Conservation (phyloP, 2,113 vertebrate species). For the Atlantisia rogersi region DNA sequence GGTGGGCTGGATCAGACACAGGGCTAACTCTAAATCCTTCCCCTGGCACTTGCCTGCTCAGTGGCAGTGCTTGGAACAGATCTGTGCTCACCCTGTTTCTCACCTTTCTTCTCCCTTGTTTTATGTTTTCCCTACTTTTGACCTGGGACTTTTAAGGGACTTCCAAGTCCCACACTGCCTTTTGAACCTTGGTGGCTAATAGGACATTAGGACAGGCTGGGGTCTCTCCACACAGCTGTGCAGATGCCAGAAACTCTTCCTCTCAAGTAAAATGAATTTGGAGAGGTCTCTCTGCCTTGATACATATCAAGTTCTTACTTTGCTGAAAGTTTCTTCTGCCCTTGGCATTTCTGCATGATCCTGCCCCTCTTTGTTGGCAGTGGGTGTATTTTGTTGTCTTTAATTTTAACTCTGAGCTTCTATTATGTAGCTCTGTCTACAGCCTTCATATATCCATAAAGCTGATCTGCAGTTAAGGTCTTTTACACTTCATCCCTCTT, state of each 20-base stretch:
- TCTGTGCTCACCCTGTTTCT: not conserved
- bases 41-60: not conserved
- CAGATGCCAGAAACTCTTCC: not conserved
- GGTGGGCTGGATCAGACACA: not conserved
- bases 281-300: not conserved
- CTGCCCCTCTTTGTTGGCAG: not conserved
- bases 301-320: not conserved
- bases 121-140: not conserved
- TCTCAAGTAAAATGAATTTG: not conserved
- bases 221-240: not conserved
- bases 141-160: not conserved
- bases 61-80: not conserved
- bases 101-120: not conserved
- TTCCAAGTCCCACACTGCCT: not conserved
- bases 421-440: not conserved
- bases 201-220: not conserved
- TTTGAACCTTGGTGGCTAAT: fast-evolving
- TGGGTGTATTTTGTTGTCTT: not conserved
- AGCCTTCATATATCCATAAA: not conserved
- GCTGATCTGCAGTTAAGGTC: not conserved
- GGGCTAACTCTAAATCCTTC: not conserved
- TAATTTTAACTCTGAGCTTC: not conserved
- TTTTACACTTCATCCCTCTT: not conserved
- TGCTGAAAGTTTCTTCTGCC: not conserved
- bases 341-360: not conserved